Base-by-base conservation (phyloP, 2,888 invertebrate species). In the Drosophila dives region DNA sequence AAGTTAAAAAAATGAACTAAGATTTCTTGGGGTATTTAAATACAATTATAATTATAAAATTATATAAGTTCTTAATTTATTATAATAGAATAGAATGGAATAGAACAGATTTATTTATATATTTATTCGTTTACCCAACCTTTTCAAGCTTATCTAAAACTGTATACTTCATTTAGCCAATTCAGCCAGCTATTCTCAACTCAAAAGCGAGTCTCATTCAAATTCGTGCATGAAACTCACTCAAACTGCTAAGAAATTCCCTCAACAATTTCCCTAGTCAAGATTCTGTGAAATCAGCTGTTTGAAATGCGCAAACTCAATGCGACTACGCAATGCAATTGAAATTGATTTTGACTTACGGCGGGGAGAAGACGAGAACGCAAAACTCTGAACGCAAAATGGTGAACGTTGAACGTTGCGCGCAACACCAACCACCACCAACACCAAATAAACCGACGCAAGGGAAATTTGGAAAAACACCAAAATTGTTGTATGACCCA, bases 261-360 rank as follows among this genome's bases (percentile, higher is more conserved):
- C 17, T 38, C 38, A 15, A 15, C 3, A 56, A 45, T 56, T 45
- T 15, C 26, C 23, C 20, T 8, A 40, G 17, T 11, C 29, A 26
- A 6, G 23, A 50, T 56, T 20, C 20, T 36, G 34, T 29, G 26
- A 26, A 81, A 86, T 71, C 86, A 83, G 80, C 83, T 88, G 86
- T 81, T 87, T 1, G 32, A 55, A 80, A 66, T 89, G 90, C 90
- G 85, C 90, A 86, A 73, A 90, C 90, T 80, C 84, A 63, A 68
- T 66, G 75, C 89, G 90, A 88, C 85, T 90, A 86, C 89, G 89
- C 85, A 84, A 90, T 75, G 76, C 86, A 85, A 83, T 90, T 90
- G 80, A 83, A 88, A 88, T 90, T 85, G 84, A 78, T 77, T 77
- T 78, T 63, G 78, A 67, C 64, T 63, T 63, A 58, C 61, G 40